A percentile compares a stretch with the other conserved stretches of the same genome.
phyloP scores from a whole-genome alignment of 2,797 vertebrate species.

The Pangasius macronema region DNA sequence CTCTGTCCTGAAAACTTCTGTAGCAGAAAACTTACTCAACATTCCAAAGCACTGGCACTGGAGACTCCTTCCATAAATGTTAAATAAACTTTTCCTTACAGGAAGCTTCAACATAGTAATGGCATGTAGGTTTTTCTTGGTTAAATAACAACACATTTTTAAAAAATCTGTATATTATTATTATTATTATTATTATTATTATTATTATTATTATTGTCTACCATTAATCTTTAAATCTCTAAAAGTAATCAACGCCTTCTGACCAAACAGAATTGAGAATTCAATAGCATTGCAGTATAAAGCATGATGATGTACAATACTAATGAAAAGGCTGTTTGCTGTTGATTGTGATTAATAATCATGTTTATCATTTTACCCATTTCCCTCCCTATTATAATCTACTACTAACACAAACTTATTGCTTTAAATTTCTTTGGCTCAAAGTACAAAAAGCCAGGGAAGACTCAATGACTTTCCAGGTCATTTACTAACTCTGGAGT shows the following conservation, averaged over 20 bases:
- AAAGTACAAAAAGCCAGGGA: not conserved
- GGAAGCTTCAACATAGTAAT: not conserved
- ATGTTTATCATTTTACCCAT: not conserved
- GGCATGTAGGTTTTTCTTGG: not conserved
- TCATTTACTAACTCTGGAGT: conserved; percentile 21
- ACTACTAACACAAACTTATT: not conserved
- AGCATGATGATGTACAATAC: not conserved
- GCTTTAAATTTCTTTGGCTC: not conserved
- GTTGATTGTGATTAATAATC: not conserved
- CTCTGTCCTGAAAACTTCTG: no score
- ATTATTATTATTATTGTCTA: not conserved
- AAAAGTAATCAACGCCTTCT: not conserved
- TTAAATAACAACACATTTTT: not conserved
- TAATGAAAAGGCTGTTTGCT: not conserved
- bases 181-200: not conserved
- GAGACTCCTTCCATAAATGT: not conserved
- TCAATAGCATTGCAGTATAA: not conserved
- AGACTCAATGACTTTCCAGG: conserved; percentile 39
- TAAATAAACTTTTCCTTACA: not conserved
- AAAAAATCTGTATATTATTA: not conserved
- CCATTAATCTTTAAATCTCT: not conserved
- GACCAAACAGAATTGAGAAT: not conserved
- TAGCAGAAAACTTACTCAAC: no score
- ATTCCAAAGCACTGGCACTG: not conserved
- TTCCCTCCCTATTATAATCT: not conserved